Conservation (phyloP, 2,797 vertebrate species). For the Discoglossus pictus region DNA sequence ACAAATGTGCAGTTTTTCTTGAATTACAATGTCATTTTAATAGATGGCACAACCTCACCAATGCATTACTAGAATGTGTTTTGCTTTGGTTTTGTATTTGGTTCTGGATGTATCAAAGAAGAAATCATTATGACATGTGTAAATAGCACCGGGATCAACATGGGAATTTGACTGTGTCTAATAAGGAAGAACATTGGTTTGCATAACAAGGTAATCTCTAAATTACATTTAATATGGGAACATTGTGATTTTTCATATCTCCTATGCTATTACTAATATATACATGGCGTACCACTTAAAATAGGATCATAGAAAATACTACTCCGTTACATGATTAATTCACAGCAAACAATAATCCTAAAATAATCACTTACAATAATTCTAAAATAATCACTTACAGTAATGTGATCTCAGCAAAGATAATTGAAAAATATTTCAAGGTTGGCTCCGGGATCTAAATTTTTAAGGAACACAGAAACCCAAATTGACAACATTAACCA, state of each 20-base stretch:
- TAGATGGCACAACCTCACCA: too few species aligned
- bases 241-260: conserved; percentile 18
- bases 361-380: conserved; percentile 18
- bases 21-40: too few species aligned
- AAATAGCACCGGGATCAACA: background rate
- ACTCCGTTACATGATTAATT: conserved; percentile 9
- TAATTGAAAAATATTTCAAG: background rate
- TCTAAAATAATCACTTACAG: background rate
- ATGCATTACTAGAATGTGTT: too few species aligned
- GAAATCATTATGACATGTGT: too few species aligned
- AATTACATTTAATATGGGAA: conserved; percentile 32
- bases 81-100: too few species aligned
- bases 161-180: background rate
- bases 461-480: too few species aligned
- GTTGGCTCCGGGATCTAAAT: too few species aligned
- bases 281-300: background rate
- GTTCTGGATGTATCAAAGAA: too few species aligned
- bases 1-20: too few species aligned
- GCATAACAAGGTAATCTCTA: conserved; percentile 8
- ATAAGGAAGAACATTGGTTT: conserved; percentile 15
- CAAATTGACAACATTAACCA: too few species aligned
- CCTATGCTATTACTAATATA: conserved; percentile 5
- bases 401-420: background rate
- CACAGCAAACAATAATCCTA: conserved; percentile 24
- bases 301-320: conserved; percentile 21